Percentiles rank a stretch among this genome's conserved stretches.
phyloP scores from a whole-genome alignment of 2,797 vertebrate species.

The Pangasius sanitwongsei region DNA sequence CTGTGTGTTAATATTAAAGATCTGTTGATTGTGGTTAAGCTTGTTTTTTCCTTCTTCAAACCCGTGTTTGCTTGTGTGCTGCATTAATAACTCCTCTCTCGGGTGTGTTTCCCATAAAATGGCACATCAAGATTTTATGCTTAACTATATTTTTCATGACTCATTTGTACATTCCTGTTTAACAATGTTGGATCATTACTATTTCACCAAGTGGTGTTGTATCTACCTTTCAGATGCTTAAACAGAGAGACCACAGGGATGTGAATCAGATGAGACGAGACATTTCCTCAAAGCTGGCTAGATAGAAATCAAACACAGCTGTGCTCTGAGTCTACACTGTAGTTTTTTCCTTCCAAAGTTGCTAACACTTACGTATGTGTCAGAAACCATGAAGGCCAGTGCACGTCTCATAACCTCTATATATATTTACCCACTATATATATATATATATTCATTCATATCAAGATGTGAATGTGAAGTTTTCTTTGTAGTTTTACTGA shows the following conservation, averaged over 20 bases:
- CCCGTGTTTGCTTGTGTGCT: slow-evolving; percentile 79
- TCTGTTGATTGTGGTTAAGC: slow-evolving; percentile 53
- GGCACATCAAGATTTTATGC: slow-evolving; percentile 80
- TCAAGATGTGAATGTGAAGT: too few relatives aligned
- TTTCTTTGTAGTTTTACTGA: background rate
- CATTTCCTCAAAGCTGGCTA: slow-evolving; percentile 58
- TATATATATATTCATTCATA: too few relatives aligned
- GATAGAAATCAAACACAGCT: slow-evolving; percentile 64
- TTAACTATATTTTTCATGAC: slow-evolving; percentile 82
- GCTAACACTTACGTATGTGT: background rate
- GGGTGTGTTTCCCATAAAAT: slow-evolving; percentile 79
- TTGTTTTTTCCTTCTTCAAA: slow-evolving; percentile 63
- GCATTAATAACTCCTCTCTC: slow-evolving; percentile 79
- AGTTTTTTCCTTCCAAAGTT: background rate
- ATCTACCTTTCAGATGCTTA: slow-evolving; percentile 71
- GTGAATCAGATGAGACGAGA: slow-evolving; percentile 48
- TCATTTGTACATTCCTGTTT: slow-evolving; percentile 79
- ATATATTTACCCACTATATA: background rate
- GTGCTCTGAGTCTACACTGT: slow-evolving; percentile 28
- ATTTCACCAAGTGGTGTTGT: slow-evolving; percentile 77
- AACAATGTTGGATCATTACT: slow-evolving; percentile 78
- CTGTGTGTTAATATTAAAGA: slow-evolving; percentile 18
- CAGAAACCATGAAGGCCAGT: background rate
- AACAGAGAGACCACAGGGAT: slow-evolving; percentile 53
- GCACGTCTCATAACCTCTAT: too few relatives aligned